Base-by-base conservation (phyloP, 1,140 invertebrate genomes). In the Plutomurus gul region DNA sequence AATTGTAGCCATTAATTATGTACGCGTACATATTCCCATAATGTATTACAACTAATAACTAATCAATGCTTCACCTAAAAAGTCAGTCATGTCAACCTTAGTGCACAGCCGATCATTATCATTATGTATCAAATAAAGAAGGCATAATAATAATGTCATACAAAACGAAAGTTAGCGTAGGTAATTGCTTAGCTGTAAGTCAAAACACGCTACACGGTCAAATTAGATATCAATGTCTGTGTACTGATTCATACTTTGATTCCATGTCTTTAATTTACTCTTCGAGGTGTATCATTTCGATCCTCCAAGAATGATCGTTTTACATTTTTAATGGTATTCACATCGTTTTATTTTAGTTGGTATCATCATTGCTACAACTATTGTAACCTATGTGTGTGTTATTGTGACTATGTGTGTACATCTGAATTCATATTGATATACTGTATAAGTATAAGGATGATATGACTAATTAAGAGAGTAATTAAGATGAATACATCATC, bases 401-500 rank as follows among this genome's bases (percentile, higher is more conserved):
- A 65, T 33, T 65, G 56, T 65, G 56, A 65, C 56, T 65, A 65
- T 65, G n/a, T n/a, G n/a, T n/a, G 56, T 65, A 65, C 56, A 65
- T 65, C 56, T 65, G 36, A 65, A 65, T 40, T 40, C 70, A 72
- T 72, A 72, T 72, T 72, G 70, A 72, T 72, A 72, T 40, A 43
- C 36, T 72, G 39, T 72, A 18, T 40, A 40, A 40, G 22, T n/a
- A n/a, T 72, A 65, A 65, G 56, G 27, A 65, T 60, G 51, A 60
- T 65, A 65, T 65, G 56, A 65, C 36, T 65, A 65, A 65, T 65
- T 65, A 65, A 65, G 56, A 65, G 56, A 65, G 27, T 65, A 65
- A 65, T 65, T 65, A 65, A 65, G 56, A 65, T 65, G 56, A 65
- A 72, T 40, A 72, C 70, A 72, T 72, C 36, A 72, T 75, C 72